Evolutionary conservation across 2,797 vertebrate genomes (phyloP).

Genomic region (Anas georgica): DNA sequence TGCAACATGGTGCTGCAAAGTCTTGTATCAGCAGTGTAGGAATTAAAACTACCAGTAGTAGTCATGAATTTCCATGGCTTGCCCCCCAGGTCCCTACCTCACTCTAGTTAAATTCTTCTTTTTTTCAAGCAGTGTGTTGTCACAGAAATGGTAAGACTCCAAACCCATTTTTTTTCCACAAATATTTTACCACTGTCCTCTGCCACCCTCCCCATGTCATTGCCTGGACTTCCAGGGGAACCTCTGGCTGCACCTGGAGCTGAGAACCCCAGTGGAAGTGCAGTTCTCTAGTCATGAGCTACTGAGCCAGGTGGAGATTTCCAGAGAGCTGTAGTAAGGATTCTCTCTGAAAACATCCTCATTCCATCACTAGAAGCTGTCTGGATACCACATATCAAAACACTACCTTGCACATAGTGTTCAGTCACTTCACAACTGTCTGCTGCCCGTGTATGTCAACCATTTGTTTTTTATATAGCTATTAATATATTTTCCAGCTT

Average conservation of each 20-base stretch:
- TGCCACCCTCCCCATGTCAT: not conserved
- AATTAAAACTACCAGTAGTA: not conserved
- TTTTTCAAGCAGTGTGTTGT: not conserved
- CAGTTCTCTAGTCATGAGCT: not conserved
- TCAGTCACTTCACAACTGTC: not conserved
- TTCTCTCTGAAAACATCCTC: not conserved
- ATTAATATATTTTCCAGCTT: not conserved
- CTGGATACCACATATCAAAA: not conserved
- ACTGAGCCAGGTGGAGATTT: not conserved
- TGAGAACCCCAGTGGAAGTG: not conserved
- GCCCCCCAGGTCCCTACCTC: rapidly evolving
- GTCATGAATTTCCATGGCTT: not conserved
- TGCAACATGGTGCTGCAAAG: not conserved
- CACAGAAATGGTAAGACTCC: not conserved
- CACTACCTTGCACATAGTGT: not conserved
- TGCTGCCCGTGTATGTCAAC: not conserved
- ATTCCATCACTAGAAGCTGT: not conserved
- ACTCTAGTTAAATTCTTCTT: not conserved
- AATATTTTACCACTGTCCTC: not conserved
- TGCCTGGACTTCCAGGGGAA: not conserved
- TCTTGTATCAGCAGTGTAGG: not conserved
- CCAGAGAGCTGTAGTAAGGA: not conserved
- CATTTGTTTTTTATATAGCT: not conserved
- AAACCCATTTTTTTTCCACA: not conserved
- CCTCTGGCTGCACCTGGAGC: not conserved